phyloP scores from a whole-genome alignment of 2,113 vertebrate genomes.

The Xiphias gladius region DNA sequence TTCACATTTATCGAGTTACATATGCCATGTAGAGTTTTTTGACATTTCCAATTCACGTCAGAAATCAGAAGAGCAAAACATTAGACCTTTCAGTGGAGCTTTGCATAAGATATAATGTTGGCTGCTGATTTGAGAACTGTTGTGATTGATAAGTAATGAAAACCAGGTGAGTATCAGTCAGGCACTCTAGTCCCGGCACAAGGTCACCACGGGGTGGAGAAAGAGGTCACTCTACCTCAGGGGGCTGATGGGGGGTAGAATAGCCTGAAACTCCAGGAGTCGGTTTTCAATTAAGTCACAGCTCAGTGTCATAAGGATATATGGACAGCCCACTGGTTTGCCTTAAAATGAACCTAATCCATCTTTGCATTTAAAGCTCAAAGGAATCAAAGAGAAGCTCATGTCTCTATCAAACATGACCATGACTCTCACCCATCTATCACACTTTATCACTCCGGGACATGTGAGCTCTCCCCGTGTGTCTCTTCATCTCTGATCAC shows the following conservation, averaged over 20 bases:
- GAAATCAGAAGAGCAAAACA: neutral
- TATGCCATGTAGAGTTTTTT: constrained; percentile 8
- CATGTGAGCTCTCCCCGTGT: neutral
- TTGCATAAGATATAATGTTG: constrained; percentile 5
- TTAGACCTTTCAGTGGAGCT: neutral
- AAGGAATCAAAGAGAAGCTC: constrained; percentile 60
- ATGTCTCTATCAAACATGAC: constrained; percentile 51
- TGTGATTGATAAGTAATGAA: constrained; percentile 74
- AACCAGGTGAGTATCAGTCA: constrained; percentile 78
- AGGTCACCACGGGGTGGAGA: constrained; percentile 74
- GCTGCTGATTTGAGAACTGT: constrained; percentile 30
- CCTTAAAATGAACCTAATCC: constrained; percentile 64
- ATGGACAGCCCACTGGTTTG: constrained; percentile 39
- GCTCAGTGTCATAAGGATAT: constrained; percentile 74
- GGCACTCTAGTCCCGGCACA: constrained; percentile 25
- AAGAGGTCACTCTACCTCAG: constrained; percentile 70
- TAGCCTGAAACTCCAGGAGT: constrained; percentile 72
- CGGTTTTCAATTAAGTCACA: constrained; percentile 80
- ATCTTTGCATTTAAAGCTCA: constrained; percentile 69
- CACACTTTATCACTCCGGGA: constrained; percentile 48
- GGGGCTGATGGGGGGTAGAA: constrained; percentile 60
- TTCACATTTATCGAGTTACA: constrained; percentile 50
- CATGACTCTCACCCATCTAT: constrained; percentile 40
- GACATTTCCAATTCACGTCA: constrained; percentile 37
- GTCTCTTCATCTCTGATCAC: constrained; percentile 33